Evolutionary conservation across 1,140 invertebrate species (phyloP).

Genomic region (Micrasema longulum): DNA sequence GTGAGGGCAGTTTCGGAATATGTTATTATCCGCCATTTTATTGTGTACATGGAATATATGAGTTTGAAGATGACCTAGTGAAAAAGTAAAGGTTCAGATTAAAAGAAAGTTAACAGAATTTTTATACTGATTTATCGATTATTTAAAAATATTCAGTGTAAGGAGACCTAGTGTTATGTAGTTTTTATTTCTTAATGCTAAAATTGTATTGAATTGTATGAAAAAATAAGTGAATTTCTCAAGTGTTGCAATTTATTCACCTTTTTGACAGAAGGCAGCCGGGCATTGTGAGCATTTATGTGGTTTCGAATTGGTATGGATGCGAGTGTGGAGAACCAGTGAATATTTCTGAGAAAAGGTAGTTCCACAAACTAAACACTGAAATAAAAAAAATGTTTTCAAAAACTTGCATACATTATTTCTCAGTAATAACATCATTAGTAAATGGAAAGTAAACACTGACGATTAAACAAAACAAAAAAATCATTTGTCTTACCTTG

Average conservation of each 20-base stretch:
- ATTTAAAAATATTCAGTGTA: no score
- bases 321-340: slow-evolving; percentile 14
- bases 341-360: slow-evolving; percentile 35
- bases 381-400: slow-evolving; percentile 22
- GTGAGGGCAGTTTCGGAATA: slow-evolving; percentile 3
- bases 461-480: not conserved
- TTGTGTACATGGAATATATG: slow-evolving; percentile 7
- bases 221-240: no score
- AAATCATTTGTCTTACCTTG: slow-evolving; percentile 20
- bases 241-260: slow-evolving; percentile 7
- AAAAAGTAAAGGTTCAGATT: not conserved
- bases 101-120: no score
- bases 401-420: no score
- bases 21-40: not conserved
- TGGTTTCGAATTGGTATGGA: slow-evolving; percentile 14
- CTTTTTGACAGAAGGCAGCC: slow-evolving; percentile 25
- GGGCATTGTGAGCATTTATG: slow-evolving; percentile 29
- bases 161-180: no score
- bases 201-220: no score
- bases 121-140: no score
- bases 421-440: not conserved
- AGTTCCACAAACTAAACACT: slow-evolving; percentile 30
- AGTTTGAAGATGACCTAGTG: slow-evolving; percentile 24
- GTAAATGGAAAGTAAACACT: slow-evolving; percentile 5
- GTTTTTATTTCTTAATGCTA: no score